Evolutionary conservation across 2,888 invertebrate genomes (phyloP).

Genomic region (Parapristionchus giblindavisi): DNA sequence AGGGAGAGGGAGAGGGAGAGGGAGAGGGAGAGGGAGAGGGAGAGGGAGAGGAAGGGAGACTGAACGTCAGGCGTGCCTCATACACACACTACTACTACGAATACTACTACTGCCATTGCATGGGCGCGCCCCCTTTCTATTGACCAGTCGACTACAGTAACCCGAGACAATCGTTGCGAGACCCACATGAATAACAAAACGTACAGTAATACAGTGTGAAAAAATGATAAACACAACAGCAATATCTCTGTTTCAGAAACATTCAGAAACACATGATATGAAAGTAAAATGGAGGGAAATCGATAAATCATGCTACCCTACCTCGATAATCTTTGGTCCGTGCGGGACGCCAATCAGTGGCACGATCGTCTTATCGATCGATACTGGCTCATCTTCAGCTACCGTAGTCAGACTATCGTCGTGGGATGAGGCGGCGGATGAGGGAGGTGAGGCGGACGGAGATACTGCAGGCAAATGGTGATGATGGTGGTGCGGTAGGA

Average conservation of each 20-base stretch:
- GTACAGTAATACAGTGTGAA: too few relatives aligned
- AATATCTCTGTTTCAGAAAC: too few relatives aligned
- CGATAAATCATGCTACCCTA: background rate
- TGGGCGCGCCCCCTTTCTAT: slow-evolving; percentile 15
- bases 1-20: background rate
- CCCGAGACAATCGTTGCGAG: slow-evolving; percentile 8
- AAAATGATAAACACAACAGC: too few relatives aligned
- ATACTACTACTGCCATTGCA: background rate
- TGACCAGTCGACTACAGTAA: slow-evolving; percentile 12
- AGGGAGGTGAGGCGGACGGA: slow-evolving; percentile 19
- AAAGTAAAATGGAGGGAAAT: background rate
- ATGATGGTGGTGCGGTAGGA: slow-evolving; percentile 16
- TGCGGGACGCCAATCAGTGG: background rate
- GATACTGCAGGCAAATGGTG: slow-evolving; percentile 23
- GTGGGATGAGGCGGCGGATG: background rate
- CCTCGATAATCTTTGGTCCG: slow-evolving; percentile 35
- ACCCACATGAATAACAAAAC: too few relatives aligned
- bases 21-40: background rate
- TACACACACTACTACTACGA: too few relatives aligned
- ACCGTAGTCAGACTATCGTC: slow-evolving; percentile 32
- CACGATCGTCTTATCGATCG: slow-evolving; percentile 21
- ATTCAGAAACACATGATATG: background rate
- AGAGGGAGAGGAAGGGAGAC: slow-evolving; percentile 1
- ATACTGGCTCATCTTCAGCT: slow-evolving; percentile 11
- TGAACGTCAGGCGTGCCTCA: background rate